A percentile compares a stretch with the other conserved stretches of the same genome.
These are phyloP conservation scores for Petrocephalus microphthalmus DNA, from an alignment of 2,113 vertebrate species.

Conservation along the genomic window DNA sequence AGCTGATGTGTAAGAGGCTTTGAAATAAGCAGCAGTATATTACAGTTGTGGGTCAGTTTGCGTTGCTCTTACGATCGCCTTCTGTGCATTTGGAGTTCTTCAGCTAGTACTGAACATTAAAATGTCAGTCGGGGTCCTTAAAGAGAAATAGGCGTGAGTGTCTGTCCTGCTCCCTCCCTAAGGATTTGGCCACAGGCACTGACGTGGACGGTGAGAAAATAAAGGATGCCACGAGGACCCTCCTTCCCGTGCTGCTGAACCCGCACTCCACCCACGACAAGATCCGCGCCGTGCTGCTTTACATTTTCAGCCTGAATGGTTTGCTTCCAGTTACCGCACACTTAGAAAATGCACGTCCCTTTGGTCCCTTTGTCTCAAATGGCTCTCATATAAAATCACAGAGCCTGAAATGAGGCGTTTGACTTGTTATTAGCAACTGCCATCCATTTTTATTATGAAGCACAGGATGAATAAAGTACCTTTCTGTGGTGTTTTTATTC, in stretches of 20 bases:
- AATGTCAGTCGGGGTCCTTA: not conserved
- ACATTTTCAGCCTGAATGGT: slow-evolving; percentile 92
- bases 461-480: not conserved
- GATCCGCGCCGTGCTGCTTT: slow-evolving; percentile 89
- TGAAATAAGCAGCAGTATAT: not conserved
- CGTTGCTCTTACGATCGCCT: not conserved
- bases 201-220: slow-evolving; percentile 85
- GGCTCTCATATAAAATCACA: not conserved
- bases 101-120: not conserved
- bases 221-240: slow-evolving; percentile 88
- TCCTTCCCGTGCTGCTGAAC: slow-evolving; percentile 85
- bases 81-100: not conserved
- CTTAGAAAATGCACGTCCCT: not conserved
- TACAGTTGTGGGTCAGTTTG: not conserved
- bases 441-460: not conserved
- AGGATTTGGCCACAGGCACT: slow-evolving; percentile 88
- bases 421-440: not conserved
- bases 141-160: not conserved
- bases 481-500: slow-evolving; percentile 21
- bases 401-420: not conserved
- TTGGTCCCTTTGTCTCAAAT: not conserved
- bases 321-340: slow-evolving; percentile 13
- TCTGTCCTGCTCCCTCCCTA: not conserved
- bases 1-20: not conserved
- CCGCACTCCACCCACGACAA: slow-evolving; percentile 53